Evolutionary conservation across 1,140 invertebrate genomes (phyloP).

Genomic region (Eubasilissa regina): DNA sequence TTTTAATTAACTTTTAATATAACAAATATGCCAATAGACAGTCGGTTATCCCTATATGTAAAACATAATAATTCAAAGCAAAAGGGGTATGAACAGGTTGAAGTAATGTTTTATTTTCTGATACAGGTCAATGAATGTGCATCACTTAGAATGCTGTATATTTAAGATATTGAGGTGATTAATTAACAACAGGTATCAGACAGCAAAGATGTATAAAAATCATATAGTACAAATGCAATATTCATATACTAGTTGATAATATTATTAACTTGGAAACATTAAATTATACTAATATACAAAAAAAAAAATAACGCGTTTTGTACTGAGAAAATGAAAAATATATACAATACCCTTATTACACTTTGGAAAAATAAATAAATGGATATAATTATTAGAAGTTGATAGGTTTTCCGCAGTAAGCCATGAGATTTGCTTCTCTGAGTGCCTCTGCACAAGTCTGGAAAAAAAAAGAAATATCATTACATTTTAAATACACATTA

Average conservation of each 20-base stretch:
- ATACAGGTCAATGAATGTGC: no score
- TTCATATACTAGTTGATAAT: no score
- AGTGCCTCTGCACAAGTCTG: slow-evolving; percentile 98
- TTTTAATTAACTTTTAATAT: no score
- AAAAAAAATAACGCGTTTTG: slow-evolving; percentile 31
- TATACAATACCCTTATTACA: slow-evolving; percentile 30
- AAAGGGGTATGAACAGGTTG: no score
- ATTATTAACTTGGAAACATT: not conserved
- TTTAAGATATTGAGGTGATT: no score
- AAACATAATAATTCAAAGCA: no score
- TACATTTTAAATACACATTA: no score
- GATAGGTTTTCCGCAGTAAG: slow-evolving; percentile 97
- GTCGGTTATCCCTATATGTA: no score
- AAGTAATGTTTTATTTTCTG: no score
- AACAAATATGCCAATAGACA: no score
- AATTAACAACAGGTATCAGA: no score
- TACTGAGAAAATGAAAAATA: slow-evolving; percentile 17
- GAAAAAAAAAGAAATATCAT: slow-evolving; percentile 61
- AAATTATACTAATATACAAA: slow-evolving; percentile 26
- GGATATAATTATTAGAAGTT: slow-evolving; percentile 83
- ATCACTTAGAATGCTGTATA: no score
- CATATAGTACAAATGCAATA: not conserved
- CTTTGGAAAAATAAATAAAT: slow-evolving; percentile 31
- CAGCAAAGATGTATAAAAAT: not conserved
- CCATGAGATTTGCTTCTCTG: slow-evolving; percentile 96